Percentiles rank a stretch among this genome's conserved stretches.
These are phyloP conservation scores for Gallinago jamesoni DNA, from an alignment of 2,113 vertebrate genomes.

Conservation along the genomic window DNA sequence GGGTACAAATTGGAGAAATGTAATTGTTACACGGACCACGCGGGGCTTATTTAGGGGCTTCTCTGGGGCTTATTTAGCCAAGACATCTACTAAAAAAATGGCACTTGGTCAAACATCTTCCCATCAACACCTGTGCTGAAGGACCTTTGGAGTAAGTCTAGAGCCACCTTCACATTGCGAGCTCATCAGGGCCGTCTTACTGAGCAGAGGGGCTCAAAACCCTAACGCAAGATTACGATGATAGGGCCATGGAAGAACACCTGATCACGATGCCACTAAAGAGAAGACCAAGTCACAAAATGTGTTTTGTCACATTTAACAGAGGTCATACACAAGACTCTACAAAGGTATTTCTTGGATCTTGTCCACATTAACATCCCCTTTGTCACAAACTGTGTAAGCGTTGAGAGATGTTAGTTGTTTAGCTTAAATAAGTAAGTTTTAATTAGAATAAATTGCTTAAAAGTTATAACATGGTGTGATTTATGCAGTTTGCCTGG, in stretches of 20 bases:
- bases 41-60: background rate
- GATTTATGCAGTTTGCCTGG: background rate
- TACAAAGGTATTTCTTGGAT: background rate
- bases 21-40: background rate
- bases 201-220: background rate
- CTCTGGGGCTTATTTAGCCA: background rate
- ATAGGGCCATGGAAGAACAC: background rate
- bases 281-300: background rate
- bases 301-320: background rate
- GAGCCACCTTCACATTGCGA: background rate
- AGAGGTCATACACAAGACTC: background rate
- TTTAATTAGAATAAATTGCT: background rate
- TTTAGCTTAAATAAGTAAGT: background rate
- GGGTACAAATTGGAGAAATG: background rate
- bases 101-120: background rate
- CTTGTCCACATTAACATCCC: background rate
- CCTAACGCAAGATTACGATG: accelerated
- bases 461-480: background rate
- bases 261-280: no score
- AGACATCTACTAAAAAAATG: background rate
- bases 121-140: background rate
- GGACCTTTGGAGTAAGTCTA: background rate
- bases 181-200: background rate
- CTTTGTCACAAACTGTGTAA: background rate
- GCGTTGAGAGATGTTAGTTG: background rate